Conservation (phyloP, 2,888 invertebrate species). For the Ornithoptera priamus region DNA sequence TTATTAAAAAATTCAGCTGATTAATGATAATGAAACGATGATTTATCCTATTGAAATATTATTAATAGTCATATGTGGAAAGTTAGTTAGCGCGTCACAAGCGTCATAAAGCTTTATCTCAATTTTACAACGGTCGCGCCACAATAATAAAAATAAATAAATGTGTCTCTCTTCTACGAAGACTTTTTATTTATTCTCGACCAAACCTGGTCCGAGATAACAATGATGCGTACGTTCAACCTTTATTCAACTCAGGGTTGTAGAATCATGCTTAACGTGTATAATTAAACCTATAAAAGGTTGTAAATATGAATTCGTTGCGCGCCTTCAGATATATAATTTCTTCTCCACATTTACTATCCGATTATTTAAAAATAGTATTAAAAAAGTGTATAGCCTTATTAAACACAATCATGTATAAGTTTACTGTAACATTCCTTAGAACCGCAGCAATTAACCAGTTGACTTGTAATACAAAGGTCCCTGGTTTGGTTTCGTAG, state of each 20-base stretch:
- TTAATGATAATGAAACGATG: neutral
- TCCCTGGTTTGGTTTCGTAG: too few relatives aligned
- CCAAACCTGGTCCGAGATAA: slow-evolving; percentile 71
- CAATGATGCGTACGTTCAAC: slow-evolving; percentile 73
- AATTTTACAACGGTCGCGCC: slow-evolving; percentile 56
- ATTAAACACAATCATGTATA: too few relatives aligned
- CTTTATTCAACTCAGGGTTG: slow-evolving; percentile 45
- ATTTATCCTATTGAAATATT: slow-evolving; percentile 2
- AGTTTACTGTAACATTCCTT: too few relatives aligned
- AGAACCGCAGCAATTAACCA: too few relatives aligned
- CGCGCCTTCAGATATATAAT: neutral
- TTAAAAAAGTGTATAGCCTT: too few relatives aligned
- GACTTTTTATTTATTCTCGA: slow-evolving; percentile 71
- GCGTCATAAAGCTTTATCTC: slow-evolving; percentile 73
- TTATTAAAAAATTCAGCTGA: neutral
- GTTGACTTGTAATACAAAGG: too few relatives aligned
- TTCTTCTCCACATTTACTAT: too few relatives aligned
- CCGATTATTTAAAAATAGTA: too few relatives aligned
- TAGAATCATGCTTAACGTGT: neutral
- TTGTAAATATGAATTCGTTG: neutral
- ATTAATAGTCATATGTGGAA: slow-evolving; percentile 37
- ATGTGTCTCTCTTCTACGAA: slow-evolving; percentile 74
- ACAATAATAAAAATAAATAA: slow-evolving; percentile 75
- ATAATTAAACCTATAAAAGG: slow-evolving; percentile 8
- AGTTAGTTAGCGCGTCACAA: slow-evolving; percentile 67